Evolutionary conservation across 2,113 vertebrate genomes (phyloP).

Genomic region (Lathamus discolor): DNA sequence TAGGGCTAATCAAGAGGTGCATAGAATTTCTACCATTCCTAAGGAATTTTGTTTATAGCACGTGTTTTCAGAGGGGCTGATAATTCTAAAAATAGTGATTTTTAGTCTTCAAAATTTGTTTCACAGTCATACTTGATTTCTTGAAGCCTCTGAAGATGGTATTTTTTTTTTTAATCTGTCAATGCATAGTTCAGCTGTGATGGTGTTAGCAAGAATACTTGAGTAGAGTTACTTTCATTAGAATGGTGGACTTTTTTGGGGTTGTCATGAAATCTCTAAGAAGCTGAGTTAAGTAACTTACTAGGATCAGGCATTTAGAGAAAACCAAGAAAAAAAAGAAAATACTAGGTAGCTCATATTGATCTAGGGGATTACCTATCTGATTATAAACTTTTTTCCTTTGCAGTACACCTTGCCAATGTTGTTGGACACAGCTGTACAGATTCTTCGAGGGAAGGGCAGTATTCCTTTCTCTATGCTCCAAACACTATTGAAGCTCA

Average conservation of each 20-base stretch:
- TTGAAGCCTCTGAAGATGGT: neutral
- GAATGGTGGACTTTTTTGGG: neutral
- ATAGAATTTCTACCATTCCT: neutral
- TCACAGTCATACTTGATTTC: neutral
- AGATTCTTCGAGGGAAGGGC: conserved; percentile 88
- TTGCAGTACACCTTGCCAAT: conserved; percentile 89
- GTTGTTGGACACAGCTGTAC: conserved; percentile 81
- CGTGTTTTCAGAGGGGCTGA: neutral
- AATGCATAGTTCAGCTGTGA: neutral
- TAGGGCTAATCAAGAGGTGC: neutral
- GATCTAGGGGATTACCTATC: neutral
- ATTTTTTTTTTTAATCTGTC: neutral
- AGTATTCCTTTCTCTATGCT: conserved; percentile 89
- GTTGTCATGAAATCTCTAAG: neutral
- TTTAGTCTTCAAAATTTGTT: neutral
- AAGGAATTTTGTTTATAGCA: neutral
- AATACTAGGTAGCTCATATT: neutral
- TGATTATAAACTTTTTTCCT: neutral
- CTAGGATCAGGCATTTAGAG: neutral
- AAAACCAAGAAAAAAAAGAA: neutral
- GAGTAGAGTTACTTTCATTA: neutral
- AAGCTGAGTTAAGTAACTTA: neutral
- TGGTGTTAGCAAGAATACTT: neutral
- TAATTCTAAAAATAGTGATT: neutral
- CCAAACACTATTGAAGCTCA: conserved; percentile 91